Conservation (phyloP, 1,140 invertebrate genomes). For the Drosophila quadrilineata region DNA sequence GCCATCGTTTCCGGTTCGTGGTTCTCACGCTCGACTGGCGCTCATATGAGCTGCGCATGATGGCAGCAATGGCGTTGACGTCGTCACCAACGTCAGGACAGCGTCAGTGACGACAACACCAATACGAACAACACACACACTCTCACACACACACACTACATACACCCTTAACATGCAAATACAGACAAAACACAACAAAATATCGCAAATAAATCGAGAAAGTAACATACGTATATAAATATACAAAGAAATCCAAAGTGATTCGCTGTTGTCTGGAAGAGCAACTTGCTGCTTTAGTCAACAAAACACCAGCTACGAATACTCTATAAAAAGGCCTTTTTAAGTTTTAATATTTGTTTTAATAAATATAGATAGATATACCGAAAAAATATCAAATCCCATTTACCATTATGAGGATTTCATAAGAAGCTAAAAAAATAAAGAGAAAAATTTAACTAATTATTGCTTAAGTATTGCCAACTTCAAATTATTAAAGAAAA, state of each 20-base stretch:
- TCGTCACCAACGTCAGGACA: conserved; percentile 34
- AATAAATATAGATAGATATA: too few relatives aligned
- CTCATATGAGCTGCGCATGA: conserved; percentile 26
- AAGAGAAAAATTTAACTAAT: neutral
- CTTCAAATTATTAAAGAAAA: neutral
- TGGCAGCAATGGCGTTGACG: conserved; percentile 32
- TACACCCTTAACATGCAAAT: conserved; percentile 26
- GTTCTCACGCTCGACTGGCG: conserved; percentile 26
- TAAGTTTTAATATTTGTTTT: too few relatives aligned
- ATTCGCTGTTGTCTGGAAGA: neutral
- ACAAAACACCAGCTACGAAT: too few relatives aligned
- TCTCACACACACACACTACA: conserved; percentile 18
- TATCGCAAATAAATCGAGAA: conserved; percentile 20
- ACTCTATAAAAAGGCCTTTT: too few relatives aligned
- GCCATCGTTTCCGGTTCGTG: conserved; percentile 30
- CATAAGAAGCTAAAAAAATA: too few relatives aligned
- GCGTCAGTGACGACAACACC: conserved; percentile 61
- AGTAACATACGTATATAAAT: conserved; percentile 33
- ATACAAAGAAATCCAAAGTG: conserved; percentile 6
- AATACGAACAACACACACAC: conserved; percentile 26
- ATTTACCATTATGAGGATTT: too few relatives aligned
- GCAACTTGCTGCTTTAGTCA: too few relatives aligned
- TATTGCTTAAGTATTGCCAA: too few relatives aligned
- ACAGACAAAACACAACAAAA: neutral
- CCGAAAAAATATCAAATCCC: too few relatives aligned